Percentiles rank a stretch among this genome's conserved stretches.
phyloP scores from a whole-genome alignment of 2,888 invertebrate species.

The Drosophila paracracens region DNA sequence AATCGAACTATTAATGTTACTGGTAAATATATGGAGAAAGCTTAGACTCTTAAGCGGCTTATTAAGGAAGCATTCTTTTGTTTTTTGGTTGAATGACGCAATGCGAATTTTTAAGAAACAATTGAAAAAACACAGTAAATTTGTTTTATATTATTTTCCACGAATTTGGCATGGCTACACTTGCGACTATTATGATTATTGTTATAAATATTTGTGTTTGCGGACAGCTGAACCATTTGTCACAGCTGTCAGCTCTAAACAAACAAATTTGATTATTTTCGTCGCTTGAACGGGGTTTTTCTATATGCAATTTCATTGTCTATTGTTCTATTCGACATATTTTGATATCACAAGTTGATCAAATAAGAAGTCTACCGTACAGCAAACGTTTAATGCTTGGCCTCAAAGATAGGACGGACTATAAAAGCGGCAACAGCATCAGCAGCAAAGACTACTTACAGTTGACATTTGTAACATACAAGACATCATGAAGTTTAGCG shows the following conservation, averaged over 20 bases:
- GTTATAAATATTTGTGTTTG: background rate
- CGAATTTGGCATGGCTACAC: background rate
- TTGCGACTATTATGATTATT: background rate
- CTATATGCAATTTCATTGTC: background rate
- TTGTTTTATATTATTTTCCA: background rate
- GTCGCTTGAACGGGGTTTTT: slow-evolving; percentile 1
- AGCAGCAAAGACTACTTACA: slow-evolving; percentile 16
- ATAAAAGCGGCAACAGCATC: slow-evolving; percentile 39
- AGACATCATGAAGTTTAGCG: slow-evolving; percentile 44
- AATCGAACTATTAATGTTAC: background rate
- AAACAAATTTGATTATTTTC: slow-evolving; percentile 5
- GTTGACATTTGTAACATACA: slow-evolving; percentile 20
- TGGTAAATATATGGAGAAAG: background rate
- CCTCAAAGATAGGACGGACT: background rate
- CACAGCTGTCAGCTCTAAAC: slow-evolving; percentile 2
- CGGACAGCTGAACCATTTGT: slow-evolving; percentile 2
- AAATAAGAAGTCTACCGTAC: slow-evolving; percentile 31
- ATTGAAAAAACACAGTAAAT: background rate
- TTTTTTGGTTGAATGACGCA: background rate
- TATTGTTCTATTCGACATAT: slow-evolving; percentile 26
- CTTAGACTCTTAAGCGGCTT: background rate
- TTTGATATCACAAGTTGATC: slow-evolving; percentile 47
- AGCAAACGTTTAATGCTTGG: slow-evolving; percentile 1
- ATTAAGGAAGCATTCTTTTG: background rate
- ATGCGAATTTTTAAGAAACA: background rate